Base-by-base conservation (phyloP, 2,113 vertebrate genomes). In the Columbina picui region DNA sequence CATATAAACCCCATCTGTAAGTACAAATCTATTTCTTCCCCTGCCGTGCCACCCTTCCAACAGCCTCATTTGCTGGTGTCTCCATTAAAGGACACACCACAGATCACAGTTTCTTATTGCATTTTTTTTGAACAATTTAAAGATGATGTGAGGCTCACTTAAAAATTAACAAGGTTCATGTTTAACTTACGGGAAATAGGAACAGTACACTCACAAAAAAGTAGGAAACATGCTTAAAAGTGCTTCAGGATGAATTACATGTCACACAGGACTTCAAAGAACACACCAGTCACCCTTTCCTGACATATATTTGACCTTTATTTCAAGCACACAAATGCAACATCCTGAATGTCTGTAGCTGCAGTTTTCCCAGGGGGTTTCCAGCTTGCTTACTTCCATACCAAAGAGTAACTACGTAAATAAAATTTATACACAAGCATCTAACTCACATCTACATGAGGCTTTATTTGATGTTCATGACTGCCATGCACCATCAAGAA, bases 261-360 rank as follows among this genome's bases (percentile, higher is more conserved):
- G 5, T 87, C 80, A 67, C 18, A 65, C 60, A 70, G 84, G 81
- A 94, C 76, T 91, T 70, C 60, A 55, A 67, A 91, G 64, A 91
- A 86, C 0, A 3, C 91, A 93, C 52, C 68, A 87, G 85, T 78
- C 80, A 56, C 85, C 59, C 18, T 73, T 75, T 93, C 94, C 95
- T 95, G 91, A 71, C 86, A 87, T 84, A 76, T 12, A 68, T 77
- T 92, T 97, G 78, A 94, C 78, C 87, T 92, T 86, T 79, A 52
- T 27, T 73, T 52, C 64, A 69, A 87, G 56, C 53, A 84, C 82
- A 77, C 76, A 92, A 91, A 43, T 93, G 78, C 64, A 90, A 55
- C 70, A 86, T 83, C 82, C 92, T 83, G 64, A 90, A 69, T 36
- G 63, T 92, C 79, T 91, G 78, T 47, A 71, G 70, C 82, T 97